Evolutionary conservation across 2,888 invertebrate genomes (phyloP).

Genomic region (Gryllus longicercus): DNA sequence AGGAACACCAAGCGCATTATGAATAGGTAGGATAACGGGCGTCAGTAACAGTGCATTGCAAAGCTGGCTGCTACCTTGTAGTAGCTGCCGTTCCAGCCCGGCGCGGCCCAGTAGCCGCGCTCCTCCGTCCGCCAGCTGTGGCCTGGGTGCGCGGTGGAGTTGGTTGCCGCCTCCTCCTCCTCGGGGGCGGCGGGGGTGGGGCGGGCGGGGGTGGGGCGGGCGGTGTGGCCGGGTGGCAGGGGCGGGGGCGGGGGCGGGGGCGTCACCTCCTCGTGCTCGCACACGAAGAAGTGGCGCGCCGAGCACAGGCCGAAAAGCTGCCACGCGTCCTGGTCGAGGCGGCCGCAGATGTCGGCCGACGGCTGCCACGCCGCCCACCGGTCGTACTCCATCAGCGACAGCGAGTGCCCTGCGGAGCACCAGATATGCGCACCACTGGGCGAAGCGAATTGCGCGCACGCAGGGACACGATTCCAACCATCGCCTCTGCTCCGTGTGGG

Average conservation of each 20-base stretch:
- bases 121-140: neutral
- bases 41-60: no score
- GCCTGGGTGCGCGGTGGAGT: neutral
- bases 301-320: neutral
- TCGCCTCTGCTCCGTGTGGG: no score
- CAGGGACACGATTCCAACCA: no score
- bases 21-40: no score
- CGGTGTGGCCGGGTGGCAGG: neutral
- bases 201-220: neutral
- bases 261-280: neutral
- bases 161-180: neutral
- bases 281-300: neutral
- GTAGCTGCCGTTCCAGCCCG: neutral
- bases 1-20: no score
- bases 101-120: neutral
- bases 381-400: neutral
- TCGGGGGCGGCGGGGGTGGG: neutral
- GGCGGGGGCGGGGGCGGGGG: neutral
- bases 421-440: neutral
- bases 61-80: neutral
- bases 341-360: neutral
- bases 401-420: neutral
- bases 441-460: no score
- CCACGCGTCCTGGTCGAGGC: neutral
- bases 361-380: constrained; percentile 1